These are phyloP conservation scores for Argyrosomus regius DNA, from an alignment of 2,797 vertebrate species.

Conservation along the genomic window DNA sequence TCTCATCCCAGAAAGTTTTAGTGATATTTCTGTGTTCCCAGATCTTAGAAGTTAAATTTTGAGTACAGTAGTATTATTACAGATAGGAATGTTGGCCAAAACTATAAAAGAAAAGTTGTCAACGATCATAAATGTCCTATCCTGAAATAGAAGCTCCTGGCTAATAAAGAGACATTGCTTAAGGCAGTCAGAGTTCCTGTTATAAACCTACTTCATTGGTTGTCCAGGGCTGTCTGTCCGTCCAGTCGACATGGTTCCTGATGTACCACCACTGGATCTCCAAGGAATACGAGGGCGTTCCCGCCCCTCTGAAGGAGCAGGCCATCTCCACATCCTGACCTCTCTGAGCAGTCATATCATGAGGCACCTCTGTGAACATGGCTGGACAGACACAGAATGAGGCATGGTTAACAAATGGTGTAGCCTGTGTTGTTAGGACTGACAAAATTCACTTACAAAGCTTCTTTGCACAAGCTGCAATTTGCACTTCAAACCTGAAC, in stretches of 20 bases:
- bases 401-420: background rate
- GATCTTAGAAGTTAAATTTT: background rate
- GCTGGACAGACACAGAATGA: slow-evolving; percentile 83
- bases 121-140: background rate
- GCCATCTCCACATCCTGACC: slow-evolving; percentile 99
- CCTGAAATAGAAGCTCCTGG: background rate
- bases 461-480: background rate
- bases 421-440: background rate
- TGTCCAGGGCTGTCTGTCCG: slow-evolving; percentile 90
- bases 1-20: background rate
- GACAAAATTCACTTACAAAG: background rate
- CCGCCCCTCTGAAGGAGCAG: slow-evolving; percentile 95
- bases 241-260: slow-evolving; percentile 92
- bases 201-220: slow-evolving; percentile 86
- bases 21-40: no score
- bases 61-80: background rate
- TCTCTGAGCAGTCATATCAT: slow-evolving; percentile 91
- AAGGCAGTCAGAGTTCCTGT: background rate
- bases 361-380: slow-evolving; percentile 97
- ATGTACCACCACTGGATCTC: slow-evolving; percentile 99
- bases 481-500: background rate
- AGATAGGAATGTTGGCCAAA: background rate
- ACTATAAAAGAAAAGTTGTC: background rate
- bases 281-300: slow-evolving; percentile 93
- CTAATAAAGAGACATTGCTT: background rate